A percentile compares a stretch with the other conserved stretches of the same genome.
phyloP scores from a whole-genome alignment of 2,113 vertebrate species.

The Phasianus colchicus region DNA sequence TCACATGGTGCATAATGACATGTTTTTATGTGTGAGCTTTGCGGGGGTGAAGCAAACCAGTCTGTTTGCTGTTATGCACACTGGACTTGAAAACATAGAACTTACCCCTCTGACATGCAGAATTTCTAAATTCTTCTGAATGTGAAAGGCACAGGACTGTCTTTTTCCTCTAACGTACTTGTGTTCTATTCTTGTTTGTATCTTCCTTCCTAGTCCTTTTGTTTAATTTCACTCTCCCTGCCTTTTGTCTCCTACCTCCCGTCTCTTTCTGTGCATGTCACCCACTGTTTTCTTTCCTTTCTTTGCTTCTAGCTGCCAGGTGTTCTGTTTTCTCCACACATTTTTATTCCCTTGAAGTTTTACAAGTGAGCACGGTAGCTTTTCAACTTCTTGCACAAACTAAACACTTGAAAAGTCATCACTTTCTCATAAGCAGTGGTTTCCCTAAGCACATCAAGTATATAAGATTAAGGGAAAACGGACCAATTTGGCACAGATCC shows the following conservation, averaged over 20 bases:
- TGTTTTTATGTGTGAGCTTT: neutral
- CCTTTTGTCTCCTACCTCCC: neutral
- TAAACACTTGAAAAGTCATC: neutral
- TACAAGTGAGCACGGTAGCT: neutral
- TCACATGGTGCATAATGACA: neutral
- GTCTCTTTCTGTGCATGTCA: neutral
- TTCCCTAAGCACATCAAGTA: neutral
- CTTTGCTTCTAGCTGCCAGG: neutral
- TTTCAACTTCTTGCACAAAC: neutral
- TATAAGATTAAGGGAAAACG: neutral
- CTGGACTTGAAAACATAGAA: neutral
- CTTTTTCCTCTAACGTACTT: neutral
- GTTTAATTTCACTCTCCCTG: neutral
- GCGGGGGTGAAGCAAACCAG: neutral
- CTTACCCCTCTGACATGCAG: neutral
- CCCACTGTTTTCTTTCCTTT: neutral
- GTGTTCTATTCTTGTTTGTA: neutral
- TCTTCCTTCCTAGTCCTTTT: neutral
- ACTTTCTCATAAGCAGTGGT: neutral
- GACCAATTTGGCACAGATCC: neutral
- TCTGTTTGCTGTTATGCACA: neutral
- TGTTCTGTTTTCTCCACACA: neutral
- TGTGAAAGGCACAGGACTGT: neutral
- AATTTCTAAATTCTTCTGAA: neutral
- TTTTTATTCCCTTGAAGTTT: neutral